Base-by-base conservation (phyloP, 2,113 vertebrate genomes). In the Dissostichus mawsoni region DNA sequence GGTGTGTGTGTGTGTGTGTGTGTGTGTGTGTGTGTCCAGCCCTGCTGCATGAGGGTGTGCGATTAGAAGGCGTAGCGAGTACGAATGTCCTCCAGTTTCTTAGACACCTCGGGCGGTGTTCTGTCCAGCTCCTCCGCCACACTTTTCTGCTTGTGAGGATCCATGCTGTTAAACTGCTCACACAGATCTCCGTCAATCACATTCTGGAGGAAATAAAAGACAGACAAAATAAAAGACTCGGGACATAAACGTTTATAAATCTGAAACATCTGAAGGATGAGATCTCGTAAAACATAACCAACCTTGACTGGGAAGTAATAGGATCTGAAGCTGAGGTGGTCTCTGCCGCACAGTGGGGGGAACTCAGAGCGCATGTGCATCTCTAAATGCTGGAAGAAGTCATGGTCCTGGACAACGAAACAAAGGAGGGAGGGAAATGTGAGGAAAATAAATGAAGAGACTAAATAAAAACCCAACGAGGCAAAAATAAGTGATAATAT, bases 161-260 rank as follows among this genome's bases (percentile, higher is more conserved):
- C 98, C 98, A 99, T 99, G n/a, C 98, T 99, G 91, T 99, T 99
- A 80, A 99, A 99, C 93, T 99, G 98, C 89, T 99, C 98, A 73
- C 98, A 99, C 53, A 99, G 96, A 85, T 99, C 98, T 69, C 98
- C 98, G 69, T 99, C 98, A 18, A 99, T 99, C 92, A 99, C 98
- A 16, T 99, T 99, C 98, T 99, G 88, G 29, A 74, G 67, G 29
- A 72, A 65, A 78, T 74, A n/a, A 80, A 44, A 2, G 72, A 1
- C 25, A 25, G 2, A 55, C 8, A 17, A 16, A 36, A 5, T 18
- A 9, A n/a, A 55, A 6, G 11, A 53, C 12, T 56, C 16, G 11
- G 8, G 3, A 4, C 18, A 29, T 3, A n/a, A 11, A 20, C 36
- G 17, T 67, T 33, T 53, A 4, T 51, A 4, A 50, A 13, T 6